phyloP scores from a whole-genome alignment of 2,113 vertebrate species.

The Nycticebus coucang region DNA sequence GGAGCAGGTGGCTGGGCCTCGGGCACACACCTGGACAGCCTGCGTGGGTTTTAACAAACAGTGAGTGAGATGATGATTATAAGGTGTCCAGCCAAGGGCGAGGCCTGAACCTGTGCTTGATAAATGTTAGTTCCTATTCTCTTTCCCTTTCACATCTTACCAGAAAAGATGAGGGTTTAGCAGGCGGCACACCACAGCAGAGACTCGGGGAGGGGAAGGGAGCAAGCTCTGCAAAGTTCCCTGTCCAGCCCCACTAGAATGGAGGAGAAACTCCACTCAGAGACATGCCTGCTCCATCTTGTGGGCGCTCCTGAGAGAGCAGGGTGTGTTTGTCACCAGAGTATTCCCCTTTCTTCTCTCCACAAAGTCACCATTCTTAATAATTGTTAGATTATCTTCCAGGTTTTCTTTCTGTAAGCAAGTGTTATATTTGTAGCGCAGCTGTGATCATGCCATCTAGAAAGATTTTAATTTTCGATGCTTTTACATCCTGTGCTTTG shows the following conservation, averaged over 20 bases:
- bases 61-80: not conserved
- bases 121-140: not conserved
- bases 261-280: not conserved
- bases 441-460: not conserved
- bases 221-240: not conserved
- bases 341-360: not conserved
- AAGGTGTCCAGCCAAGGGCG: not conserved
- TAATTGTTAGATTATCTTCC: not conserved
- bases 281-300: not conserved
- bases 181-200: not conserved
- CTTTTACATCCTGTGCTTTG: not conserved
- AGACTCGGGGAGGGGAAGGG: accelerated
- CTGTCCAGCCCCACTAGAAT: accelerated
- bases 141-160: not conserved
- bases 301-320: not conserved
- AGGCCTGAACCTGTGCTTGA: not conserved
- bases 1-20: not conserved
- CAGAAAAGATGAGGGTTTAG: not conserved
- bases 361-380: not conserved
- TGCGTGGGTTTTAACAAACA: not conserved
- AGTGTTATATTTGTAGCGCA: not conserved
- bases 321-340: not conserved
- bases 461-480: not conserved
- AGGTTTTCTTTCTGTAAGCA: not conserved
- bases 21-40: not conserved